Percentiles rank a stretch among this genome's conserved stretches.
Evolutionary conservation across 1,140 invertebrate genomes (phyloP).

Genomic region (Drosophila tani): DNA sequence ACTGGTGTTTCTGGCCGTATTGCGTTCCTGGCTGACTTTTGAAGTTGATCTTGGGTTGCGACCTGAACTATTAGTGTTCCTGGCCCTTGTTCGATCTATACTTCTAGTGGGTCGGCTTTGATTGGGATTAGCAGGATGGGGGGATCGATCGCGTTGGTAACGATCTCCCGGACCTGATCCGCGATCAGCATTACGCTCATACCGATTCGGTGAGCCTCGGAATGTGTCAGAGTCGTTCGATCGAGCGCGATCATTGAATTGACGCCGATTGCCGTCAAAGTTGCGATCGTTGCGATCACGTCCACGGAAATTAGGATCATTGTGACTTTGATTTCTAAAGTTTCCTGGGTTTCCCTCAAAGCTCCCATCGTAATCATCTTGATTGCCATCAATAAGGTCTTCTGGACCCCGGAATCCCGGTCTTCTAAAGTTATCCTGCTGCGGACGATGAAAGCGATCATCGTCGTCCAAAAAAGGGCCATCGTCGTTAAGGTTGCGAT

Average conservation of each 20-base stretch:
- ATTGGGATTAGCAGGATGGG: not conserved
- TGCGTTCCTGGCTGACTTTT: not conserved
- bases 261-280: conserved; percentile 1
- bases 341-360: not conserved
- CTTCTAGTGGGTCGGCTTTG: not conserved
- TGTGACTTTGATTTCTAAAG: not conserved
- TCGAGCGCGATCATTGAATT: conserved; percentile 12
- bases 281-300: conserved; percentile 14
- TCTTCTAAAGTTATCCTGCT: conserved; percentile 1
- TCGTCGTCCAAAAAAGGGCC: not conserved
- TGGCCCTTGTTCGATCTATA: not conserved
- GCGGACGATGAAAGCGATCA: not conserved
- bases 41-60: not conserved
- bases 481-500: not conserved
- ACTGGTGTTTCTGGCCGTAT: not conserved
- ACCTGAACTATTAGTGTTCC: not conserved
- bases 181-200: not conserved
- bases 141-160: not conserved
- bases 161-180: conserved; percentile 4
- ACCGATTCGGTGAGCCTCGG: conserved; percentile 6
- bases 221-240: conserved; percentile 8
- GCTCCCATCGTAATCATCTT: not conserved
- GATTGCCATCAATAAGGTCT: too few species aligned
- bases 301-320: conserved; percentile 20
- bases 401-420: not conserved